phyloP scores from a whole-genome alignment of 1,140 invertebrate species.

The Elysia chlorotica region DNA sequence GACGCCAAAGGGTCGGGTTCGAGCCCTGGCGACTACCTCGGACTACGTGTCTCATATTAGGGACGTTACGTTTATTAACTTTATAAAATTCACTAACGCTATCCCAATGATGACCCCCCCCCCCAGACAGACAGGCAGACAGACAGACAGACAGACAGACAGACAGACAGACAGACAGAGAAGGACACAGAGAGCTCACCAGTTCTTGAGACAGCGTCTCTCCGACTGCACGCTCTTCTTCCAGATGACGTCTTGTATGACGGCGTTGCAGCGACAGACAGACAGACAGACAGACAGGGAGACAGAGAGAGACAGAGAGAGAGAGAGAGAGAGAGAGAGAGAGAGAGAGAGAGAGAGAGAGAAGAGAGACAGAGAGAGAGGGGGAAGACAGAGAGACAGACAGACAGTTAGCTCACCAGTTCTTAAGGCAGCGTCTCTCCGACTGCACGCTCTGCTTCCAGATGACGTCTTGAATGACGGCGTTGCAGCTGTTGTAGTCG shows the following conservation, averaged over 20 bases:
- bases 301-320: neutral
- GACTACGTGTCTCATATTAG: no score
- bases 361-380: neutral
- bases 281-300: neutral
- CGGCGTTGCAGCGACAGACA: conserved; percentile 34
- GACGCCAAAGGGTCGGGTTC: no score
- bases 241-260: conserved; percentile 46
- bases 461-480: conserved; percentile 40
- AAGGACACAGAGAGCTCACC: no score
- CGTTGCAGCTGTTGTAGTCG: conserved; percentile 39
- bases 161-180: no score
- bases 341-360: conserved; percentile 1
- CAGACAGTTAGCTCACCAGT: conserved; percentile 34
- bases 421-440: conserved; percentile 43
- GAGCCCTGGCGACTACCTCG: no score
- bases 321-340: neutral
- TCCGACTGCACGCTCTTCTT: conserved; percentile 41
- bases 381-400: neutral
- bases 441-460: conserved; percentile 44
- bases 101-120: no score
- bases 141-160: no score
- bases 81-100: no score
- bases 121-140: no score
- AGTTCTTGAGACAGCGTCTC: conserved; percentile 43
- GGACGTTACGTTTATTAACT: no score